Base-by-base conservation (phyloP, 2,797 vertebrate genomes). In the Melopsittacus undulatus region DNA sequence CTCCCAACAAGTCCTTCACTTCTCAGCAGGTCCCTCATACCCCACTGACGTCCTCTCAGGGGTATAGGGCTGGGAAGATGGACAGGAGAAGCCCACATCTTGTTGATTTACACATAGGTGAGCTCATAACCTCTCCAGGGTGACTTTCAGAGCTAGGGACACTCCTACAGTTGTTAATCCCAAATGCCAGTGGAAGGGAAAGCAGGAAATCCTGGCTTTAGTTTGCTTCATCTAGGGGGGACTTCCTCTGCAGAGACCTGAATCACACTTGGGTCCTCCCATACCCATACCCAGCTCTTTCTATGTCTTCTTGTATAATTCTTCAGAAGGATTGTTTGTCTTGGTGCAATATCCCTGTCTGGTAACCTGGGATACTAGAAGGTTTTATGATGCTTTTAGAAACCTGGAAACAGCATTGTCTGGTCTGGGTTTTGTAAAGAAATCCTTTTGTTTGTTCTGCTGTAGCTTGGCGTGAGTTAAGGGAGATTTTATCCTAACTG, bases 321-420 rank as follows among this genome's bases (percentile, higher is more conserved):
- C 74, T 49, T 70, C 5, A 5, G 61, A 27, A 59, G 21, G 17
- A 0, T 43, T 69, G 70, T 91, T 90, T 86, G 57, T 64, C 75
- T 70, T 62, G 29, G 46, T 89, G 72, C 38, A 9, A 9, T 15
- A 18, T 46, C 61, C 51, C 56, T 66, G 67, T 63, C 92, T 85
- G 92, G 64, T 51, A 84, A 49, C 62, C 2, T 3, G 34, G 67
- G 88, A 38, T 66, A 34, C 56, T 52, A 24, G 40, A 36, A 76
- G 20, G 36, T 42, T 52, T 86, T n/a, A 0, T 26, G 69, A 15
- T 73, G 77, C 48, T 79, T 82, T 69, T 15, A n/a, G 61, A 59
- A 62, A 45, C 21, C 87, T 96, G 94, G 83, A 34, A 87, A 74
- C 70, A 46, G 12, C 78, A 77, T 83, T 95, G 70, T 82, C 70